Evolutionary conservation across 2,113 vertebrate genomes (phyloP).

Genomic region (Taurulus bubalis): DNA sequence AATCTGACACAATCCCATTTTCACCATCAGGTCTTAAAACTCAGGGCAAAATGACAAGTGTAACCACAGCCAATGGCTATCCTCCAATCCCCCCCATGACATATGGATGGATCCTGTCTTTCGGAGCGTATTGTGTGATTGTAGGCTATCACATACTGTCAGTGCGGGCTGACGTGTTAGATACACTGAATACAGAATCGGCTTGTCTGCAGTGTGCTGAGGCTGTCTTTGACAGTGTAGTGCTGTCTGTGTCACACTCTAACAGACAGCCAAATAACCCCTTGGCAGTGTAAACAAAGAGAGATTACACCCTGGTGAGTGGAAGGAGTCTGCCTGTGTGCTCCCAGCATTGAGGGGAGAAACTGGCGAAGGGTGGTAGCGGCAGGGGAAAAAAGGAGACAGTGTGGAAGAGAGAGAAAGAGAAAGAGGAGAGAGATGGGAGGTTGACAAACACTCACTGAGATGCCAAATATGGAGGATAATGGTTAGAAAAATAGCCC

Average conservation of each 20-base stretch:
- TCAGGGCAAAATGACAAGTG: slow-evolving; percentile 47
- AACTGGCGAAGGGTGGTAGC: slow-evolving; percentile 66
- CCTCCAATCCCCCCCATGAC: slow-evolving; percentile 34
- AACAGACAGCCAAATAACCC: slow-evolving; percentile 86
- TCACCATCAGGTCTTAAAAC: slow-evolving; percentile 40
- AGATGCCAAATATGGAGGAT: slow-evolving; percentile 43
- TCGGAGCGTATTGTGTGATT: slow-evolving; percentile 72
- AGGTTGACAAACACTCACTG: slow-evolving; percentile 35
- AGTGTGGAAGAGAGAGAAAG: slow-evolving; percentile 15
- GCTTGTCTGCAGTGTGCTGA: slow-evolving; percentile 71
- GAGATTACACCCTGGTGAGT: slow-evolving; percentile 85
- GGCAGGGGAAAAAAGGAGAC: slow-evolving; percentile 50
- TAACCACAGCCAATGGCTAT: slow-evolving; percentile 53
- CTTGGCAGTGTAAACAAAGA: slow-evolving; percentile 86
- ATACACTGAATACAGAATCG: slow-evolving; percentile 72
- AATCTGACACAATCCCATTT: slow-evolving; percentile 31
- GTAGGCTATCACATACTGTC: slow-evolving; percentile 76
- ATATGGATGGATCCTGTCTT: slow-evolving; percentile 67
- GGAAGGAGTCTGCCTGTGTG: slow-evolving; percentile 77
- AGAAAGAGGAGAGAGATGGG: slow-evolving; percentile 4
- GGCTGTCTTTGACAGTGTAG: slow-evolving; percentile 78
- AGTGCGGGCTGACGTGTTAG: slow-evolving; percentile 71
- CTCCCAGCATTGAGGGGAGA: slow-evolving; percentile 65
- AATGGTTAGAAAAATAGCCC: slow-evolving; percentile 36
- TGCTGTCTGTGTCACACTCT: slow-evolving; percentile 81